Conservation (phyloP, 2,113 vertebrate species). For the Carassius carassius region DNA sequence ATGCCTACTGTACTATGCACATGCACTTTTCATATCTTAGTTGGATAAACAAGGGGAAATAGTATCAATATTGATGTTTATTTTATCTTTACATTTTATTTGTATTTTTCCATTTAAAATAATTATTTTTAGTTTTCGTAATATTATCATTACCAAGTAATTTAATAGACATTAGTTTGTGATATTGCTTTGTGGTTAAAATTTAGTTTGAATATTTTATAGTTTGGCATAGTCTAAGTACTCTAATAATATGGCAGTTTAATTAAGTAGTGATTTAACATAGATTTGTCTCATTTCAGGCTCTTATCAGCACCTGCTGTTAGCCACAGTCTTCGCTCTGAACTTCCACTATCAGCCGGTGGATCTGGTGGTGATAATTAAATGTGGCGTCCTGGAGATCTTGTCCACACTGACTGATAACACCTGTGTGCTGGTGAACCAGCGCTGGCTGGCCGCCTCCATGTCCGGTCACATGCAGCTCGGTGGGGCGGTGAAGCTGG, state of each 20-base stretch:
- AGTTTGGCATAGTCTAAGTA: not conserved
- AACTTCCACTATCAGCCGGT: constrained; percentile 78
- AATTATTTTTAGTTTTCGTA: not conserved
- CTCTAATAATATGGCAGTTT: not conserved
- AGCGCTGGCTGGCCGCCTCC: constrained; percentile 76
- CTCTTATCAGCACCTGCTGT: constrained; percentile 76
- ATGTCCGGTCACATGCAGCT: constrained; percentile 70
- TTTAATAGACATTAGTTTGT: not conserved
- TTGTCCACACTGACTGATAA: constrained; percentile 76
- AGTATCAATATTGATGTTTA: too few relatives aligned
- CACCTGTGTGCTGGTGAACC: constrained; percentile 76
- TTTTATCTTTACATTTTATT: too few relatives aligned
- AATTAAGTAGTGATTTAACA: not conserved
- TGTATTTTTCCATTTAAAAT: not conserved
- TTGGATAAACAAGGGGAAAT: too few relatives aligned
- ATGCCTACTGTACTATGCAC: not conserved
- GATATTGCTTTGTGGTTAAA: not conserved
- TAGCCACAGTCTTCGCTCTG: constrained; percentile 79
- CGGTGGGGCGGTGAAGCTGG: constrained; percentile 72
- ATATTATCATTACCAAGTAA: not conserved
- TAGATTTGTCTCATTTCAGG: constrained; percentile 60
- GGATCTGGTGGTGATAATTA: constrained; percentile 76
- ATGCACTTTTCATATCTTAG: not conserved
- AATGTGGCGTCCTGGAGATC: constrained; percentile 76
- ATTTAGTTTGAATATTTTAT: not conserved